phyloP scores from a whole-genome alignment of 1,140 invertebrate species.

The Eulimnadia texana region DNA sequence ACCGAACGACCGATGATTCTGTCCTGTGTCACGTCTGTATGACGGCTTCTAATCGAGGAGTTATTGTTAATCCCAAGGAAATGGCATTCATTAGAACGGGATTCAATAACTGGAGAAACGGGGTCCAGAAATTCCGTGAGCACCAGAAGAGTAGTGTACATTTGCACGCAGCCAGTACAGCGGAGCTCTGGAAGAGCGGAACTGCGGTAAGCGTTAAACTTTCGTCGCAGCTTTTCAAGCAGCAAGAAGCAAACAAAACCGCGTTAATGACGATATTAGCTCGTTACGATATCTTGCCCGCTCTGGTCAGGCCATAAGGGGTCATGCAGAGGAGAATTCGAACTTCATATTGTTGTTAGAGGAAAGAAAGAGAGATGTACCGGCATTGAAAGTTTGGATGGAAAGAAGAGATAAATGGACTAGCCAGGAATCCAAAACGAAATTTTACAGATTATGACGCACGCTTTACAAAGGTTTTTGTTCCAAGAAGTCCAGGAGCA shows the following conservation, averaged over 20 bases:
- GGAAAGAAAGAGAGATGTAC: neutral
- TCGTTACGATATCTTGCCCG: neutral
- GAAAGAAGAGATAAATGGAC: neutral
- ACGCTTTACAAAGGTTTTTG: neutral
- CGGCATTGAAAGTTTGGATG: neutral
- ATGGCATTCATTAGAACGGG: neutral
- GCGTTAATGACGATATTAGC: neutral
- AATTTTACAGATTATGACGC: neutral
- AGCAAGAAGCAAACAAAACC: neutral
- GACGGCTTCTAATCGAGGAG: too few relatives aligned
- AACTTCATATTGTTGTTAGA: neutral
- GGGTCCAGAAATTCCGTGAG: neutral
- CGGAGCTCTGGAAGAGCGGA: neutral
- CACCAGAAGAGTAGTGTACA: neutral
- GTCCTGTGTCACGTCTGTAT: too few relatives aligned
- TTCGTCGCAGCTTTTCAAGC: neutral
- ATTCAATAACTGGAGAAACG: neutral
- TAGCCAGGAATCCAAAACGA: neutral
- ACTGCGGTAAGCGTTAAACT: neutral
- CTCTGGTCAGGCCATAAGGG: neutral
- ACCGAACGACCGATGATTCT: too few relatives aligned
- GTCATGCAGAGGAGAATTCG: neutral
- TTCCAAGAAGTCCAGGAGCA: neutral
- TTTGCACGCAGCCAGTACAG: neutral
- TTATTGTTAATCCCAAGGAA: neutral